Evolutionary conservation across 2,113 vertebrate species (phyloP).

Genomic region (Larimichthys polyactis): DNA sequence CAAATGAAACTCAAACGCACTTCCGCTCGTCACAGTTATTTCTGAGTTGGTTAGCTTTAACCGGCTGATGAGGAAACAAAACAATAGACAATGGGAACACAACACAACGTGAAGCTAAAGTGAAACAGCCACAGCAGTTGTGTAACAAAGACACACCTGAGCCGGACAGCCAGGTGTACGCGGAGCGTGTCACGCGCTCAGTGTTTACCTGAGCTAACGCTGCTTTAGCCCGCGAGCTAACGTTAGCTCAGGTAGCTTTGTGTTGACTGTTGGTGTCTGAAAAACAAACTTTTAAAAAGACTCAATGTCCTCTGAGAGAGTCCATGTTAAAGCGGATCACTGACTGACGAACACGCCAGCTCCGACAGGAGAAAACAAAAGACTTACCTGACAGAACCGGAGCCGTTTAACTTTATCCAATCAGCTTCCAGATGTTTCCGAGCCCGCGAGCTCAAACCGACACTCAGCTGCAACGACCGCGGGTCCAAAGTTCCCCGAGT

Average conservation of each 20-base stretch:
- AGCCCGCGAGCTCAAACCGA: not conserved
- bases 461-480: not conserved
- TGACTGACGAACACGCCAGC: conserved; percentile 1
- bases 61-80: conserved; percentile 16
- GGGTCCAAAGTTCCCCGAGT: not conserved
- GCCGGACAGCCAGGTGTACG: too few species aligned
- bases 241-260: conserved; percentile 23
- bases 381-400: conserved; percentile 73
- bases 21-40: not conserved
- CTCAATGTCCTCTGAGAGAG: too few species aligned
- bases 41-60: conserved; percentile 13
- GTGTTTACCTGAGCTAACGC: conserved; percentile 41
- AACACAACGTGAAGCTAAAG: conserved; percentile 15
- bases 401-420: conserved; percentile 65
- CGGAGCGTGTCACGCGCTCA: not conserved
- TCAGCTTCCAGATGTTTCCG: conserved; percentile 61
- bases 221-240: conserved; percentile 69
- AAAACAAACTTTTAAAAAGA: not conserved
- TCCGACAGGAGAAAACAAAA: conserved; percentile 55
- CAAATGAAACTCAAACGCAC: not conserved
- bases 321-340: not conserved
- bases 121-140: not conserved
- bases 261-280: conserved; percentile 1
- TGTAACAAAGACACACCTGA: not conserved
- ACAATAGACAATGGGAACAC: conserved; percentile 70